Percentiles rank a stretch among this genome's conserved stretches.
Conservation (phyloP, 2,888 invertebrate species). For the Pomacea canaliculata region DNA sequence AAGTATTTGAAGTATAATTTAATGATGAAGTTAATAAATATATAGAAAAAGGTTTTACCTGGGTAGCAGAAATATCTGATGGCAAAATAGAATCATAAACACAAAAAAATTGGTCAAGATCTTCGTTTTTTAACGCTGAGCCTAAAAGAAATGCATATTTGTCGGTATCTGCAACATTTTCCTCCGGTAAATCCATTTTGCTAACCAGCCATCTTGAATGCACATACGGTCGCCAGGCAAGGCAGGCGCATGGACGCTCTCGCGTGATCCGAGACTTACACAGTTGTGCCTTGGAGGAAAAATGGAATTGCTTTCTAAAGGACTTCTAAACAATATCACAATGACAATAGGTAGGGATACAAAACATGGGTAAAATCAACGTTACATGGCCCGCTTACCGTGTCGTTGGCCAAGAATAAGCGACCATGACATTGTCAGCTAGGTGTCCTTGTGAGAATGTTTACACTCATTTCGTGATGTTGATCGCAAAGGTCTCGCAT, state of each 20-base stretch:
- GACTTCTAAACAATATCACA: too few relatives aligned
- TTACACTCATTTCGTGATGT: too few relatives aligned
- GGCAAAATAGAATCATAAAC: slow-evolving; percentile 61
- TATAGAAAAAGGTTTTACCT: slow-evolving; percentile 40
- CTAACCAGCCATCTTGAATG: slow-evolving; percentile 26
- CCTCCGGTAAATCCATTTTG: slow-evolving; percentile 53
- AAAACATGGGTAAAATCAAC: too few relatives aligned
- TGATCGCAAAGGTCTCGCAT: too few relatives aligned
- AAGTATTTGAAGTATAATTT: neutral
- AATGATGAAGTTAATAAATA: too few relatives aligned
- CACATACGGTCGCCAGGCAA: slow-evolving; percentile 36
- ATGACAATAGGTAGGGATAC: too few relatives aligned
- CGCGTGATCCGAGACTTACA: slow-evolving; percentile 17
- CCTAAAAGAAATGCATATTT: slow-evolving; percentile 63
- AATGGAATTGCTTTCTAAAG: too few relatives aligned
- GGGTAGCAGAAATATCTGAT: slow-evolving; percentile 50
- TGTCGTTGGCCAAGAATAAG: too few relatives aligned
- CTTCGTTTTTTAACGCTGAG: slow-evolving; percentile 61
- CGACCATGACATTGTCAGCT: too few relatives aligned
- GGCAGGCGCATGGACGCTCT: neutral
- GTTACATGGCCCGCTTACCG: too few relatives aligned
- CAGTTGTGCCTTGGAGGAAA: too few relatives aligned
- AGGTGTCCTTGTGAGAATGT: too few relatives aligned
- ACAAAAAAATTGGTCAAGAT: slow-evolving; percentile 59
- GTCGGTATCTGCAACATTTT: slow-evolving; percentile 57